Evolutionary conservation across 2,888 invertebrate genomes (phyloP).

Genomic region (Sminthurinus aureus): DNA sequence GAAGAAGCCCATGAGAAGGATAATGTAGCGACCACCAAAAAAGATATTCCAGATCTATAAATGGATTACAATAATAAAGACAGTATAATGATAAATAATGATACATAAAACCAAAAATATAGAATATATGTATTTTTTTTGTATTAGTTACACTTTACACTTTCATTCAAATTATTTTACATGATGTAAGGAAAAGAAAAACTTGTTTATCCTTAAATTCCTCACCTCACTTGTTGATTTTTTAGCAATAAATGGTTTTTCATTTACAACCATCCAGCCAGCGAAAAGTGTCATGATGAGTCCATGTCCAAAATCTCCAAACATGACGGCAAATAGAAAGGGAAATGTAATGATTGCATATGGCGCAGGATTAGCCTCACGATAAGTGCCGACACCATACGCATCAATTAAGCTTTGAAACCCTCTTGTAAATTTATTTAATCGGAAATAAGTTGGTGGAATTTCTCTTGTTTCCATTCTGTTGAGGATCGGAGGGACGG

Average conservation of each 20-base stretch:
- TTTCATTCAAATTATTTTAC: too few species aligned
- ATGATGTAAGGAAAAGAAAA: too few species aligned
- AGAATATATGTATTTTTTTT: background rate
- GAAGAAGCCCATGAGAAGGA: conserved; percentile 95
- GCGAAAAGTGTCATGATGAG: conserved; percentile 89
- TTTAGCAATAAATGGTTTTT: conserved; percentile 83
- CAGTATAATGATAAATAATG: background rate
- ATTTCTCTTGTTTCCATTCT: conserved; percentile 88
- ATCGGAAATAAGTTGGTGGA: conserved; percentile 95
- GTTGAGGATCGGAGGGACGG: conserved; percentile 95
- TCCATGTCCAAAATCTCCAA: conserved; percentile 97
- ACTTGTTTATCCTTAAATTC: background rate
- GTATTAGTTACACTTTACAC: too few species aligned
- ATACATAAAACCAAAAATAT: background rate
- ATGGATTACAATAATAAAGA: conserved; percentile 1
- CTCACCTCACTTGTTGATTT: conserved; percentile 71
- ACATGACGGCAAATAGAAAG: conserved; percentile 98
- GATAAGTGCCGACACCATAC: conserved; percentile 83
- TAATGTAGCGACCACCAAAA: conserved; percentile 97
- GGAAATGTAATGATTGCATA: conserved; percentile 98
- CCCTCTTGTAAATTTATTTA: conserved; percentile 94
- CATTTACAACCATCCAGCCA: conserved; percentile 93
- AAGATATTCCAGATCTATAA: conserved; percentile 94
- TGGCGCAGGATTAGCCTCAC: conserved; percentile 70
- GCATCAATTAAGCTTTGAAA: conserved; percentile 96